phyloP scores from a whole-genome alignment of 2,888 invertebrate genomes.

The Luffia ferchaultella region DNA sequence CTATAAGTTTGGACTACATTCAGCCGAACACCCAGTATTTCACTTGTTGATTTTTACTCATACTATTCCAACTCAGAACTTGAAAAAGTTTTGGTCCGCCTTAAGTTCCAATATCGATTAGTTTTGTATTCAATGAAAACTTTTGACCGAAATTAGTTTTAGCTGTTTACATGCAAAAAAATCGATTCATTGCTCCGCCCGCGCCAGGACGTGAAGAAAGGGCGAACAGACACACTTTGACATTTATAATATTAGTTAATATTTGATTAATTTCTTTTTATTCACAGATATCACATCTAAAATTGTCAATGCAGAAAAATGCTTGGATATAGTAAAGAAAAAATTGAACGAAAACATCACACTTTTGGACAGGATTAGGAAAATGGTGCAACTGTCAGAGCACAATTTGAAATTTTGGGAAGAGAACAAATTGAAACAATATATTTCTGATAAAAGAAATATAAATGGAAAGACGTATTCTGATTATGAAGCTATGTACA shows the following conservation, averaged over 20 bases:
- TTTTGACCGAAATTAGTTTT: no score
- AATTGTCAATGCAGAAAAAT: conserved; percentile 27
- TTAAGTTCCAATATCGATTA: no score
- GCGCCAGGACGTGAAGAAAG: no score
- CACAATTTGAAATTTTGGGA: conserved; percentile 40
- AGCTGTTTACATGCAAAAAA: no score
- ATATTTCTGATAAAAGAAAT: conserved; percentile 30
- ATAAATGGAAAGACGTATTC: conserved; percentile 33
- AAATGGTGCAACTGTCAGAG: conserved; percentile 27
- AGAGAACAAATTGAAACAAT: conserved; percentile 26
- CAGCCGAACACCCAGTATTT: no score
- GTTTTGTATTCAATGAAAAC: neutral
- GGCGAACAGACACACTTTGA: no score
- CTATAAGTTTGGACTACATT: no score
- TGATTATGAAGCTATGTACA: conserved; percentile 33
- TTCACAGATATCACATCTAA: conserved; percentile 33
- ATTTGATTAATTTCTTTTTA: neutral
- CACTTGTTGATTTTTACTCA: no score
- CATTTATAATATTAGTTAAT: neutral
- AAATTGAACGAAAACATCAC: conserved; percentile 31
- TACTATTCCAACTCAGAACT: no score
- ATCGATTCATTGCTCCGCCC: no score
- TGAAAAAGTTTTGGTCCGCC: no score
- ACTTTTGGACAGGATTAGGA: conserved; percentile 30
- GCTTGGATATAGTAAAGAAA: conserved; percentile 41